A percentile compares a stretch with the other conserved stretches of the same genome.
phyloP scores from a whole-genome alignment of 2,888 invertebrate genomes.

The Drosophila yooni region DNA sequence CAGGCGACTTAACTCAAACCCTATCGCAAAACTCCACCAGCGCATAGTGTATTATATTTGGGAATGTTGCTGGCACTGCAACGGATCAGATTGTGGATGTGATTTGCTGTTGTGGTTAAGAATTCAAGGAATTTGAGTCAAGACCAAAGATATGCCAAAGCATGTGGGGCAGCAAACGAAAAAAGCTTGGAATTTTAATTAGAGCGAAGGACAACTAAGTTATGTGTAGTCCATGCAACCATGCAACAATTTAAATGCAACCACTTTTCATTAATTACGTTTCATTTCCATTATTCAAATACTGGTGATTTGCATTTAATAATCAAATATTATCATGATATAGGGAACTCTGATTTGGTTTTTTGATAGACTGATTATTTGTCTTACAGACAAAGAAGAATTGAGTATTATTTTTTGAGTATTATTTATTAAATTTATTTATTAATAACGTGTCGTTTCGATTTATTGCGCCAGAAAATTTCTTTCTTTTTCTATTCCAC shows the following conservation, averaged over 20 bases:
- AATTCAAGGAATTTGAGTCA: slow-evolving; percentile 30
- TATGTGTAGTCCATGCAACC: neutral
- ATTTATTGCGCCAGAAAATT: no score
- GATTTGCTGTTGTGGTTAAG: slow-evolving; percentile 37
- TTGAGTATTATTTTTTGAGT: no score
- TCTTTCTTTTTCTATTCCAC: no score
- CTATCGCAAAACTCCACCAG: neutral
- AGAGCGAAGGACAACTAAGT: slow-evolving; percentile 12
- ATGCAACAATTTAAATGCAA: neutral
- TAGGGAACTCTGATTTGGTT: no score
- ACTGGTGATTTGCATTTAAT: neutral
- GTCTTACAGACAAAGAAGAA: no score
- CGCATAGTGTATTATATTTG: slow-evolving; percentile 27
- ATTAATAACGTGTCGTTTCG: no score
- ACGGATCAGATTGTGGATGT: slow-evolving; percentile 40
- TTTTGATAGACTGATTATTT: no score
- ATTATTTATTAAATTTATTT: no score
- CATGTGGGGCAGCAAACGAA: neutral
- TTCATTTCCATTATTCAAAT: neutral
- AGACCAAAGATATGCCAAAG: slow-evolving; percentile 21
- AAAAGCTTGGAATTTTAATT: slow-evolving; percentile 44
- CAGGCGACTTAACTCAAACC: slow-evolving; percentile 24
- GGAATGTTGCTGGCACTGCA: slow-evolving; percentile 31
- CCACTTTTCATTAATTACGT: neutral
- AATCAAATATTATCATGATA: neutral